Evolutionary conservation across 37 sponge, comb jelly and placozoan species (phyloP).

Genomic region (Agelas oroides): DNA sequence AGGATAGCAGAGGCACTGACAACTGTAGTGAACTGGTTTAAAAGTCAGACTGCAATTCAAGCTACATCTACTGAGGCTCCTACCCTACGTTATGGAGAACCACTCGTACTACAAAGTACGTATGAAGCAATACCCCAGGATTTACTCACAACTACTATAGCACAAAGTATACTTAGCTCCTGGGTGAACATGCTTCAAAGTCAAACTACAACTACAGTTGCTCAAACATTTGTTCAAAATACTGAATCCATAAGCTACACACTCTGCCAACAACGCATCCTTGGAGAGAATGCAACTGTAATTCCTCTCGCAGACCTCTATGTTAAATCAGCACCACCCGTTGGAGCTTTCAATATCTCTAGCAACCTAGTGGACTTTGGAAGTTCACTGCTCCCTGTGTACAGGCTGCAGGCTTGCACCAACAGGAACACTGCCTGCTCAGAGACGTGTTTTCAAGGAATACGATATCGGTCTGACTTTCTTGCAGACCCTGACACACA

Average conservation of each 20-base stretch:
- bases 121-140: neutral
- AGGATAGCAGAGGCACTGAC: neutral
- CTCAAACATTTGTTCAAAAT: neutral
- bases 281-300: conserved; percentile 29
- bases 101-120: conserved; percentile 5
- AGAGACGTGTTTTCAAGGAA: conserved; percentile 36
- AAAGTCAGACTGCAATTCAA: conserved; percentile 33
- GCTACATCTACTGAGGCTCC: neutral
- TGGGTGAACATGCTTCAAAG: neutral
- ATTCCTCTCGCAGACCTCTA: neutral
- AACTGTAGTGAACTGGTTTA: conserved; percentile 9
- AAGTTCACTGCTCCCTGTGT: neutral
- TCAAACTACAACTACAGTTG: neutral
- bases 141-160: neutral
- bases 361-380: conserved; percentile 27
- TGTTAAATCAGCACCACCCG: conserved; percentile 17
- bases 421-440: conserved; percentile 18
- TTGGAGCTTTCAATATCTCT: conserved; percentile 34
- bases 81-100: neutral
- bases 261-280: conserved; percentile 30
- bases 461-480: conserved; percentile 18
- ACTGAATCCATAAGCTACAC: neutral
- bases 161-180: neutral
- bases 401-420: conserved; percentile 26
- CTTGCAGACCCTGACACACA: neutral